Percentiles rank a stretch among this genome's conserved stretches.
These are phyloP conservation scores for Nothura maculosa DNA, from an alignment of 2,797 vertebrate species.

Conservation along the genomic window DNA sequence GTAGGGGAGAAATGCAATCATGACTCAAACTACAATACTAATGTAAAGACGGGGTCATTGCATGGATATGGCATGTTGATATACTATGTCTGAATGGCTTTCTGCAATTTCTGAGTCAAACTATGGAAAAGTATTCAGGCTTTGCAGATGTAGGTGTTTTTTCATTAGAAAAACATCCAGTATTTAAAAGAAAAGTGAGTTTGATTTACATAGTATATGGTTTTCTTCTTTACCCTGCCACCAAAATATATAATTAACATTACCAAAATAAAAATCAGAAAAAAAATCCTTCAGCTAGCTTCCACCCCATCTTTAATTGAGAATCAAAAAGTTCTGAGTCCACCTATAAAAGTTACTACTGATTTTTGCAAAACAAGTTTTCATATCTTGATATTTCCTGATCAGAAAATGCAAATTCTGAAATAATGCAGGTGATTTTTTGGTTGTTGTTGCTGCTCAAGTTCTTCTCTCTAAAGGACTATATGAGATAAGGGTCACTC, in stretches of 20 bases:
- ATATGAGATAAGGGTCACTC: not conserved
- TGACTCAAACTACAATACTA: not conserved
- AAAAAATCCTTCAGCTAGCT: conserved; percentile 1
- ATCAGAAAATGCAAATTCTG: not conserved
- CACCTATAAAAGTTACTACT: not conserved
- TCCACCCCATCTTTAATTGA: not conserved
- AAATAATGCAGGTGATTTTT: not conserved
- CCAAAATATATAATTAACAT: not conserved
- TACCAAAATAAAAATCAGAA: not conserved
- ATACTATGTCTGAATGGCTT: not conserved
- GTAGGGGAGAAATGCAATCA: not conserved
- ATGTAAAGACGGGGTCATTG: rapidly evolving
- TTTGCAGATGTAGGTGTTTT: not conserved
- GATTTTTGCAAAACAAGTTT: not conserved
- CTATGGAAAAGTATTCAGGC: not conserved
- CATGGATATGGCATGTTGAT: not conserved
- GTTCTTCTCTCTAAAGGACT: not conserved
- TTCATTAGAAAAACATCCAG: not conserved
- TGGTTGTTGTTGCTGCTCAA: no score
- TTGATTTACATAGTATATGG: not conserved
- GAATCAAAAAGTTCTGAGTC: not conserved
- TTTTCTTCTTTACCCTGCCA: conserved; percentile 4
- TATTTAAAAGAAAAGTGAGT: not conserved
- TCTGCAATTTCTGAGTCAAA: not conserved
- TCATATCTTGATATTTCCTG: not conserved